These are phyloP conservation scores for Halichoerus grypus DNA, from an alignment of 2,113 vertebrate genomes.

Conservation along the genomic window DNA sequence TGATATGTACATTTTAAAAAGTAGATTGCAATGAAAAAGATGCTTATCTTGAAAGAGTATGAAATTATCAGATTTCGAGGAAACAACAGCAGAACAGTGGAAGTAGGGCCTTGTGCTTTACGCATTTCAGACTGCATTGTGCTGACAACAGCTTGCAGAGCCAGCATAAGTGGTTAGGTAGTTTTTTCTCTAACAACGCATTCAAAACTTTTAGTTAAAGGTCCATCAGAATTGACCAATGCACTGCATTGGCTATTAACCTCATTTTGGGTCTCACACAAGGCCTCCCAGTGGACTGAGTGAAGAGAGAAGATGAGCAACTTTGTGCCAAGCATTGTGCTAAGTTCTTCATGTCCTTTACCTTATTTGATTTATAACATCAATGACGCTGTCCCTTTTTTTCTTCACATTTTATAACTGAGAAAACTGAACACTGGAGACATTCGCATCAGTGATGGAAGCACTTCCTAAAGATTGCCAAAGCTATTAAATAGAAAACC, in stretches of 20 bases:
- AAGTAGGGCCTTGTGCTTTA: fast-evolving
- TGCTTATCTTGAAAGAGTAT: not conserved
- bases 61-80: not conserved
- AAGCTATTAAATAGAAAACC: not conserved
- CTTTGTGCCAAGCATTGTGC: not conserved
- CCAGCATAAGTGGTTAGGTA: not conserved
- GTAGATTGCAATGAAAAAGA: not conserved
- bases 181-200: not conserved
- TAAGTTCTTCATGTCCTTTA: not conserved
- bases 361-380: not conserved
- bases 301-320: not conserved
- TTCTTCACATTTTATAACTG: not conserved
- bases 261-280: not conserved
- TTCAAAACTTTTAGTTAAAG: not conserved
- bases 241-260: not conserved
- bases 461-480: not conserved
- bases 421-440: not conserved
- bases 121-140: not conserved
- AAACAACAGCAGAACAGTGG: not conserved
- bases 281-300: not conserved
- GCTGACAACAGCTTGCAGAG: not conserved
- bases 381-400: not conserved
- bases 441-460: not conserved
- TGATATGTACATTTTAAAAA: not conserved
- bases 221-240: not conserved